These are phyloP conservation scores for Heliconius charithonia DNA, from an alignment of 2,888 invertebrate species.

Conservation along the genomic window DNA sequence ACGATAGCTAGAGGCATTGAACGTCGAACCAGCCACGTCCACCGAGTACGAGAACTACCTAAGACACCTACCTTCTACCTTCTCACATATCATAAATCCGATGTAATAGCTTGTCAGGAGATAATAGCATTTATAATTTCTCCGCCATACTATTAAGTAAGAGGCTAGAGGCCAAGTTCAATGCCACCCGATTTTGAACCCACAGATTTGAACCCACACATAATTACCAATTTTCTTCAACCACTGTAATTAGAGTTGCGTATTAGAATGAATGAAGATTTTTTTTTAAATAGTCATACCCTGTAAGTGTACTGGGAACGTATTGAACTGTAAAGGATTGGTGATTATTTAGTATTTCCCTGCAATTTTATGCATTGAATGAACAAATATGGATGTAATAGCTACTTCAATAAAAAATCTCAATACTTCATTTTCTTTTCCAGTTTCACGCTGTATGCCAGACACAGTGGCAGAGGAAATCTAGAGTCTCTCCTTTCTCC, in stretches of 20 bases:
- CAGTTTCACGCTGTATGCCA: too few relatives aligned
- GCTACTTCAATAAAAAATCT: not conserved
- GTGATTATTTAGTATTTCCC: not conserved
- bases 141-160: constrained; percentile 50
- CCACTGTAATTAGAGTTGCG: constrained; percentile 36
- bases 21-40: not conserved
- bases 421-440: not conserved
- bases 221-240: constrained; percentile 67
- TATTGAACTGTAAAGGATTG: constrained; percentile 5
- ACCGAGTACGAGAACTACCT: constrained; percentile 11
- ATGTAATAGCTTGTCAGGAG: constrained; percentile 60
- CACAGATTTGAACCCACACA: constrained; percentile 51
- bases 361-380: not conserved
- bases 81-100: constrained; percentile 50
- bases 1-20: constrained; percentile 16
- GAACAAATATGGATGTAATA: not conserved
- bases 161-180: constrained; percentile 57
- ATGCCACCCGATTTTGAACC: constrained; percentile 63
- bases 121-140: constrained; percentile 61
- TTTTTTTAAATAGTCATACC: constrained; percentile 10
- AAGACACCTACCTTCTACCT: not conserved
- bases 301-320: not conserved
- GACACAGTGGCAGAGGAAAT: too few relatives aligned
- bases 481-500: too few relatives aligned
- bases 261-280: constrained; percentile 24